These are phyloP conservation scores for Caenorhabditis brenneri DNA, from an alignment of 1,140 invertebrate genomes.

Conservation along the genomic window DNA sequence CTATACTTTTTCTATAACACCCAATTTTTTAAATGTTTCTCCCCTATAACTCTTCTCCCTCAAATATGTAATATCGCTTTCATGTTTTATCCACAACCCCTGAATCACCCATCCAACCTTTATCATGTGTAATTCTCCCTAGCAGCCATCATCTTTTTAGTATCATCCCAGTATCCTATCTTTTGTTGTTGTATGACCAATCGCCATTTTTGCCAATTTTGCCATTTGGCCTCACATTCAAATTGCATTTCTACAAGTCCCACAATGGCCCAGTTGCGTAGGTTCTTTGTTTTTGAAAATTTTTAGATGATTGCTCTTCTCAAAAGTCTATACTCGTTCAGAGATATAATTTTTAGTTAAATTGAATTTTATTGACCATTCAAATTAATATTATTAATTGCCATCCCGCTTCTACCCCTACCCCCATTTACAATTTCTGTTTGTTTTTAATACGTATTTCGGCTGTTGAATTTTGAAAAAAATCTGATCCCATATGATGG, in stretches of 20 bases:
- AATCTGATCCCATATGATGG: background rate
- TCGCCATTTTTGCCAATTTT: background rate
- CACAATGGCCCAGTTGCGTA: background rate
- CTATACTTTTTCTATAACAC: conserved; percentile 10
- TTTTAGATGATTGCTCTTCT: background rate
- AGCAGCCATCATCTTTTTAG: too few species aligned
- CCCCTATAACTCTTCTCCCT: background rate
- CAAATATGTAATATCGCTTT: conserved; percentile 11
- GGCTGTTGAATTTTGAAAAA: background rate
- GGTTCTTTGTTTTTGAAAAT: background rate
- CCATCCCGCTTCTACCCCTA: background rate
- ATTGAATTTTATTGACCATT: background rate
- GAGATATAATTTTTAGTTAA: background rate
- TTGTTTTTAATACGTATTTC: background rate
- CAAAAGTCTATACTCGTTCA: background rate
- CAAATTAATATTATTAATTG: background rate
- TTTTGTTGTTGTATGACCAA: background rate
- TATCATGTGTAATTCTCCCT: background rate
- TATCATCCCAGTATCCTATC: background rate
- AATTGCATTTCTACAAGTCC: background rate
- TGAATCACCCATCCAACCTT: background rate
- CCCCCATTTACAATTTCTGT: background rate
- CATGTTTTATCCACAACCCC: background rate
- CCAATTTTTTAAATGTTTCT: too few species aligned
- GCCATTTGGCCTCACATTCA: background rate